Evolutionary conservation across 2,113 vertebrate species (phyloP).

Genomic region (Lanius collurio): DNA sequence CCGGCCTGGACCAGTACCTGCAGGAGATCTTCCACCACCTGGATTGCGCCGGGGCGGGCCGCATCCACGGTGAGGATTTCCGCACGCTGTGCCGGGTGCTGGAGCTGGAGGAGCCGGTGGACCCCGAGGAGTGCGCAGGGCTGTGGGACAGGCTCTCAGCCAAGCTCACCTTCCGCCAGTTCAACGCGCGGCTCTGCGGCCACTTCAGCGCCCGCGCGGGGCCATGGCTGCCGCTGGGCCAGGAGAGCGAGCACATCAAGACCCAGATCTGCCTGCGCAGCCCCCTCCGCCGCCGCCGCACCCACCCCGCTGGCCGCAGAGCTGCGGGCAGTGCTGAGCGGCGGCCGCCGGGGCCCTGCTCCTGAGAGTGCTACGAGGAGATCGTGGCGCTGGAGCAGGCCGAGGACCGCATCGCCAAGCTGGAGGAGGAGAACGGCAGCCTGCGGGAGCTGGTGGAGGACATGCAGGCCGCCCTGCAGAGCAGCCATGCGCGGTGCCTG

Average conservation of each 20-base stretch:
- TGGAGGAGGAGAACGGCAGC: constrained; percentile 89
- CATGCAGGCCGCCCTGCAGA: constrained; percentile 90
- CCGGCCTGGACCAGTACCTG: constrained; percentile 88
- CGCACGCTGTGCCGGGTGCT: constrained; percentile 81
- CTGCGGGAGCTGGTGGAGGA: constrained; percentile 90
- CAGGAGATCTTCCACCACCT: constrained; percentile 94
- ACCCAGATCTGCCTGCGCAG: constrained; percentile 89
- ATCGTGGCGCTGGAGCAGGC: constrained; percentile 85
- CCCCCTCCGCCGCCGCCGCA: constrained; percentile 77
- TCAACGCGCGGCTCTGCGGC: constrained; percentile 89
- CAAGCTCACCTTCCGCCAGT: constrained; percentile 86
- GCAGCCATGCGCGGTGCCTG: constrained; percentile 89
- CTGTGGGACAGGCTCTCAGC: constrained; percentile 71
- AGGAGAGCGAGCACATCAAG: constrained; percentile 88
- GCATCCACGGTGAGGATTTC: constrained; percentile 82
- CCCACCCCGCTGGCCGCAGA: neutral
- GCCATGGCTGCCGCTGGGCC: constrained; percentile 79
- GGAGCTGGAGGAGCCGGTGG: constrained; percentile 76
- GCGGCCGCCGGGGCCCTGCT: constrained; percentile 62
- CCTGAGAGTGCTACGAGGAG: constrained; percentile 82
- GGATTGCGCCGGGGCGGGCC: constrained; percentile 83
- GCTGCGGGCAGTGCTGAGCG: constrained; percentile 42
- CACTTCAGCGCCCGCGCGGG: constrained; percentile 85
- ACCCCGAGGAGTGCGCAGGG: constrained; percentile 75
- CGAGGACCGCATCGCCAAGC: constrained; percentile 78